Base-by-base conservation (phyloP, 23 tunicate genomes). In the Trididemnum miniatum region DNA sequence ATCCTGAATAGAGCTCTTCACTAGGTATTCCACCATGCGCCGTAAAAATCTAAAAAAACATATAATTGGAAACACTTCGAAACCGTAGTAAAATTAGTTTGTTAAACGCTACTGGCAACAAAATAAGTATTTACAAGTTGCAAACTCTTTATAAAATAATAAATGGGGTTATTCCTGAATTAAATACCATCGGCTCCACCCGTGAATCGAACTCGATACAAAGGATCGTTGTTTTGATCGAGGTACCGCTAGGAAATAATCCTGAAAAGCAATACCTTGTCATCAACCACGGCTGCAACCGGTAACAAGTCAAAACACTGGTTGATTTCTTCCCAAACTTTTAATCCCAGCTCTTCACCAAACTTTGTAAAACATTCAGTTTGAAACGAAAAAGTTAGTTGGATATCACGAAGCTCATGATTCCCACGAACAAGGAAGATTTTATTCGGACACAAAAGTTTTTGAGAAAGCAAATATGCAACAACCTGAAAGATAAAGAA, bases 21-120 rank as follows among this genome's bases (percentile, higher is more conserved):
- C 63, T 76, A 35, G 98, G 98, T 4, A 94, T 88, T 26, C 98
- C 98, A 40, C 98, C 98, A 59, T 94, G 98, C 0, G 87, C 86
- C 0, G 93, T 87, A 65, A 94, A 94, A 44, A 94, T 94, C 93
- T 88, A 83, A 63, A 71, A 44, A 23, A 24, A 34, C 7, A 29
- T n/a, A n/a, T n/a, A n/a, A n/a, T n/a, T n/a, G n/a, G n/a, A n/a
- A n/a, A n/a, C n/a, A n/a, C n/a, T n/a, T n/a, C n/a, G n/a, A n/a
- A n/a, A n/a, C n/a, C n/a, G n/a, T n/a, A n/a, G n/a, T n/a, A n/a
- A n/a, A n/a, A n/a, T n/a, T n/a, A n/a, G n/a, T n/a, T n/a, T n/a
- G n/a, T n/a, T n/a, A n/a, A n/a, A n/a, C n/a, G n/a, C n/a, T n/a
- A n/a, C n/a, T n/a, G n/a, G n/a, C n/a, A n/a, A n/a, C n/a, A n/a